A percentile compares a stretch with the other conserved stretches of the same genome.
These are phyloP conservation scores for Aphelenchoides avenae DNA, from an alignment of 1,140 invertebrate genomes.

Conservation along the genomic window DNA sequence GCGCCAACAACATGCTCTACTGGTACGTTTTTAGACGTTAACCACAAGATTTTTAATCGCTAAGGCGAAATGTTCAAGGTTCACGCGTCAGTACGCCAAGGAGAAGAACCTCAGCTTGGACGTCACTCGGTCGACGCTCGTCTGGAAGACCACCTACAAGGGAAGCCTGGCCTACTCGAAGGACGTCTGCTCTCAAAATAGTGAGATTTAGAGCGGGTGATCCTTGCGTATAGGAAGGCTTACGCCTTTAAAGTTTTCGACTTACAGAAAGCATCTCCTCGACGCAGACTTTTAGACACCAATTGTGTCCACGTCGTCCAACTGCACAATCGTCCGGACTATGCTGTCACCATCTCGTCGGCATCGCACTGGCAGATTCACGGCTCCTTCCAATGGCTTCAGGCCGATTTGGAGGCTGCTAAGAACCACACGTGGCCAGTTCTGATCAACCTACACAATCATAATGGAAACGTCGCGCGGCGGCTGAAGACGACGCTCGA, in stretches of 20 bases:
- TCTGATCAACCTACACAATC: constrained; percentile 43
- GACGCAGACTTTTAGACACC: constrained; percentile 14
- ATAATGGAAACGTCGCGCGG: constrained; percentile 22
- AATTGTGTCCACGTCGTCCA: constrained; percentile 40
- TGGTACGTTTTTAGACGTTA: constrained; percentile 31
- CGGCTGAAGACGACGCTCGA: constrained; percentile 18
- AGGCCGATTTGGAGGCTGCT: constrained; percentile 21
- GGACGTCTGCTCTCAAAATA: constrained; percentile 32
- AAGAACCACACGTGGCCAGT: constrained; percentile 35
- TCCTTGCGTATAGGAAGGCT: no score
- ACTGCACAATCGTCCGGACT: constrained; percentile 43
- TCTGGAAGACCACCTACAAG: constrained; percentile 38
- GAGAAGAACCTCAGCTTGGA: constrained; percentile 27
- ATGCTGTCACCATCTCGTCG: constrained; percentile 31
- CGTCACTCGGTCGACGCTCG: neutral
- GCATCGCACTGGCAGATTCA: constrained; percentile 28
- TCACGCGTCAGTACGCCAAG: constrained; percentile 28
- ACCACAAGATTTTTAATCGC: neutral
- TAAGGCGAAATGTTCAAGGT: constrained; percentile 18
- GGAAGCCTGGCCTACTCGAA: constrained; percentile 41
- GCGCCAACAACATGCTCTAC: constrained; percentile 49
- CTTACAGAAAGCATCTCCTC: no score
- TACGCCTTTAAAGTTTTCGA: no score
- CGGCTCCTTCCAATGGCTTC: constrained; percentile 37
- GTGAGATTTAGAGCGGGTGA: no score